Percentiles rank a stretch among this genome's conserved stretches.
phyloP scores from a whole-genome alignment of 2,888 invertebrate genomes.

The Protophormia terraenovae region DNA sequence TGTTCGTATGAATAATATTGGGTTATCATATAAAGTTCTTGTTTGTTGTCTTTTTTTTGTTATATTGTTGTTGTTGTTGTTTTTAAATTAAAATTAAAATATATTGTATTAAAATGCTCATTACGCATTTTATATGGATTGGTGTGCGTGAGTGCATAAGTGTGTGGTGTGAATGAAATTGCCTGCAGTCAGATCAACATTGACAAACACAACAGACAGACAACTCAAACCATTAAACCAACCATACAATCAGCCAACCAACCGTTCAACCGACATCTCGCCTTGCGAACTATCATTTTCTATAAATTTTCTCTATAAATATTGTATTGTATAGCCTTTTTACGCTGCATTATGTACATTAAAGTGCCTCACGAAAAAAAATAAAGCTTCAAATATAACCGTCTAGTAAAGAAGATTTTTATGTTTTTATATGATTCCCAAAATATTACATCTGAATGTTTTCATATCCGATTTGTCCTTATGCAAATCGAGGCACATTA shows the following conservation, averaged over 20 bases:
- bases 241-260: slow-evolving; percentile 43
- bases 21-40: slow-evolving; percentile 19
- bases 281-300: slow-evolving; percentile 26
- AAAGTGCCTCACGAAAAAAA: too few species aligned
- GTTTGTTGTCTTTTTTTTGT: slow-evolving; percentile 2
- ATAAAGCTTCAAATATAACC: too few species aligned
- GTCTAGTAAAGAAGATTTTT: too few species aligned
- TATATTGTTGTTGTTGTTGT: slow-evolving; percentile 29
- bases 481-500: too few species aligned
- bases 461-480: too few species aligned
- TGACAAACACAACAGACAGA: slow-evolving; percentile 52
- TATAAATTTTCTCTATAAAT: slow-evolving; percentile 51
- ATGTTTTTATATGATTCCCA: too few species aligned
- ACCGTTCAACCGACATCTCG: slow-evolving; percentile 6
- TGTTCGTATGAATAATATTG: slow-evolving; percentile 15
- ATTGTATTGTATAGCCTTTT: slow-evolving; percentile 30
- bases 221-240: slow-evolving; percentile 31
- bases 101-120: slow-evolving; percentile 62
- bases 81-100: slow-evolving; percentile 64
- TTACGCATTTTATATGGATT: slow-evolving; percentile 50
- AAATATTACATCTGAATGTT: too few species aligned
- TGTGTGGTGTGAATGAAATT: not conserved
- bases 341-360: not conserved
- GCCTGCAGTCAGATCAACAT: slow-evolving; percentile 63
- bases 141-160: not conserved